phyloP scores from a whole-genome alignment of 2,113 vertebrate species.

The Tragelaphus strepsiceros region DNA sequence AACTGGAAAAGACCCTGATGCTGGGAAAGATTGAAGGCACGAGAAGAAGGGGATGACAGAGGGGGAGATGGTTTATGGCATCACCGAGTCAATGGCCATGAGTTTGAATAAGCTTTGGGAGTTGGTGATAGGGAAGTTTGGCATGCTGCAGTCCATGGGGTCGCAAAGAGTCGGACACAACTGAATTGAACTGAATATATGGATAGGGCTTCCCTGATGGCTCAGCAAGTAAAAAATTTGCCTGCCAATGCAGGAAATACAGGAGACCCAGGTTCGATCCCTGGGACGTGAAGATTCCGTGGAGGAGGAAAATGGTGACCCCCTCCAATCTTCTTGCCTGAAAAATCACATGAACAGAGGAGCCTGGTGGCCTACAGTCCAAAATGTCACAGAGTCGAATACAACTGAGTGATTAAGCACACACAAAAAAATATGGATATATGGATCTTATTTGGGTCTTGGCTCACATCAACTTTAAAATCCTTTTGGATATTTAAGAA shows the following conservation, averaged over 20 bases:
- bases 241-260: background rate
- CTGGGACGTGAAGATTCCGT: background rate
- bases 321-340: background rate
- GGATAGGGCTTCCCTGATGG: background rate
- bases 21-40: background rate
- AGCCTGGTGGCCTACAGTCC: background rate
- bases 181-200: background rate
- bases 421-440: background rate
- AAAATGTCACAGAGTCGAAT: background rate
- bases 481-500: background rate
- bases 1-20: background rate
- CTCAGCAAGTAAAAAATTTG: background rate
- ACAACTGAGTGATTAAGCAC: background rate
- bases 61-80: background rate
- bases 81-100: background rate
- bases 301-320: background rate
- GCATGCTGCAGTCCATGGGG: background rate
- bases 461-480: background rate
- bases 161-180: background rate
- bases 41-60: background rate
- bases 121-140: background rate
- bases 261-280: background rate
- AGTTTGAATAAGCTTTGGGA: background rate
- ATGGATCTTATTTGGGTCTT: background rate
- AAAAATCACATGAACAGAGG: background rate